Base-by-base conservation (phyloP, 1,140 invertebrate species). In the Archegozetes longisetosus region DNA sequence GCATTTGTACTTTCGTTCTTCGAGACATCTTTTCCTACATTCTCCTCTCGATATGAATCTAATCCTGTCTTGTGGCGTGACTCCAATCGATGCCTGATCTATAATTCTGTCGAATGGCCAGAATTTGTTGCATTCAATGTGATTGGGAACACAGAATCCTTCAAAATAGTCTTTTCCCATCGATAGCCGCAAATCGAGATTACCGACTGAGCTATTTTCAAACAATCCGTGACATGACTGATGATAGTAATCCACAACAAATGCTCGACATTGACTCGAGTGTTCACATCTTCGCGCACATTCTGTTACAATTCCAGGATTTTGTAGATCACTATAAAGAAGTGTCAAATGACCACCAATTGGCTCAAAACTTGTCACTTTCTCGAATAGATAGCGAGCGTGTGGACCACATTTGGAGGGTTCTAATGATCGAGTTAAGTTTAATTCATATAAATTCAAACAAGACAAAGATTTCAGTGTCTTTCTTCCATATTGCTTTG, bases 61-160 rank as follows among this genome's bases (percentile, higher is more conserved):
- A 14, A 69, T 65, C 17, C 69, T 65, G 54, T 72, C 70, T 22
- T 68, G 65, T 17, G 66, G 69, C 64, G 62, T 66, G 56, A 27
- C 69, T 65, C 57, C 70, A 50, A 60, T 25, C 2, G 76, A 61
- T 47, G 74, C 70, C 56, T 69, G 70, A 64, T 75, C 74, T 4
- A 73, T 66, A 27, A 74, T 68, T 27, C 74, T 63, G 62, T 77
- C 76, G 62, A 73, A 75, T 22, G 73, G 73, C 76, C 76, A 77
- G 17, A 66, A 52, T 60, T 65, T 66, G 32, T 56, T 23, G 24
- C 59, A 64, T 26, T 50, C 59, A 24, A 63, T 13, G 52, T 62
- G 54, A 57, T 58, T 58, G 2, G 68, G 61, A 1, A 75, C 61
- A 53, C 75, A 76, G 53, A 74, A 68, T 27, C 69, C 71, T 64